Evolutionary conservation across 2,888 invertebrate genomes (phyloP), one percentile per base, ranked within the genome.

Genomic region (Drosophila melanosoma): DNA sequence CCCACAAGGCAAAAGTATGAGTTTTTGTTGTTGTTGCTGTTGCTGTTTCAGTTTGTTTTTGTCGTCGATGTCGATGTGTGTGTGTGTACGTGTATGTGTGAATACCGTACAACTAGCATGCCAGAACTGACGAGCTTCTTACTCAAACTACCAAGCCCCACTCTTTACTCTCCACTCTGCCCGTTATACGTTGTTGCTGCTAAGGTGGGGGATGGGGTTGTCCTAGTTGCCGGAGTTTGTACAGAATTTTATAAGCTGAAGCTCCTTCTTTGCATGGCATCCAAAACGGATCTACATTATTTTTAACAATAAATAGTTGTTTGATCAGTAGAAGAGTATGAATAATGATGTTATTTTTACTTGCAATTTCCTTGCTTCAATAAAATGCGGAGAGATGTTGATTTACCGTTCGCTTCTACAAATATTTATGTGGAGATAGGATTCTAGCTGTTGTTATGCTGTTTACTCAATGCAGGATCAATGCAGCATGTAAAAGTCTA

Each of bases 1-100:
- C 81, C 78, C 76, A 81, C 71, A 65, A 76, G 68, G 77, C 81
- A 81, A 79, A 79, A 81, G 62, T 64, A 76, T 76, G 81, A 81
- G 66, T 62, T 76, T 66, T 69, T 78, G 64, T 74, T 72, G 62
- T 76, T 78, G 51, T 54, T 74, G 62, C 38, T 60, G 76, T 17
- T 63, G 51, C 32, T 68, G 79, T 76, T 76, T 76, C 63, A 67
- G 58, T 77, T 69, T 77, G 81, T 81, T 80, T 80, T 80, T 76
- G 81, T 68, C 79, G 51, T 63, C 35, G 58, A 58, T 75, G 70
- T 70, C 26, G 61, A 26, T 66, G 53, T 38, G 10, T 54, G 11
- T 59, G n/a, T 29, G 17, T 56, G 26, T 29, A 38, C 40, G 51
- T 42, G 64, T 53, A 7, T 65, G 40, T 66, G 59, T 56, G 54